These are phyloP conservation scores for Numenius arquata DNA, from an alignment of 2,113 vertebrate genomes.

Conservation along the genomic window DNA sequence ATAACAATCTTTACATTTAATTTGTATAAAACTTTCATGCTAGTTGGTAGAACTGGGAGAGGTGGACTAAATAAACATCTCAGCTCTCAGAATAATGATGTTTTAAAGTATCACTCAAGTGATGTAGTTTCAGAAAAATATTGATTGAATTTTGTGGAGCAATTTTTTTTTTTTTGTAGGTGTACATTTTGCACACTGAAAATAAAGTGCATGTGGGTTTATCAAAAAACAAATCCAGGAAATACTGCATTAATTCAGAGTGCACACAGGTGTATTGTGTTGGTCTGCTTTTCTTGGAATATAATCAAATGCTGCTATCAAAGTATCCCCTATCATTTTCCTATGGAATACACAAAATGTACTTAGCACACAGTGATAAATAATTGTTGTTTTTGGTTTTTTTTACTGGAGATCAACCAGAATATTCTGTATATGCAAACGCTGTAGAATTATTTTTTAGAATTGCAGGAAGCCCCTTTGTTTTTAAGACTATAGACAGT, in stretches of 20 bases:
- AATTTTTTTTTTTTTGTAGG: neutral
- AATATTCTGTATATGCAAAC: neutral
- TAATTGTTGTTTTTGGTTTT: neutral
- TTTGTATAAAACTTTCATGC: neutral
- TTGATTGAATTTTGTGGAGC: neutral
- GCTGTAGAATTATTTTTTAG: neutral
- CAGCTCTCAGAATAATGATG: neutral
- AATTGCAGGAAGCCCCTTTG: neutral
- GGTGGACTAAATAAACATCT: neutral
- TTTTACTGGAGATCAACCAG: neutral
- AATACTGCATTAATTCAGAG: neutral
- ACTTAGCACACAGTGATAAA: neutral
- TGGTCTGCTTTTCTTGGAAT: neutral
- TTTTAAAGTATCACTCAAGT: neutral
- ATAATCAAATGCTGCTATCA: neutral
- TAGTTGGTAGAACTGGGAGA: neutral
- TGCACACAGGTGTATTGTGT: neutral
- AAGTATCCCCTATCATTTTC: neutral
- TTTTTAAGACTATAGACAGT: neutral
- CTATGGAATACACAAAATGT: neutral
- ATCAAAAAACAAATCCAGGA: neutral
- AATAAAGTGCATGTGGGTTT: neutral
- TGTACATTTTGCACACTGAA: neutral
- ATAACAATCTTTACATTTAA: neutral
- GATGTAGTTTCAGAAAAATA: neutral